Conservation (phyloP, 2,888 invertebrate genomes). For the Mythimna albipuncta region DNA sequence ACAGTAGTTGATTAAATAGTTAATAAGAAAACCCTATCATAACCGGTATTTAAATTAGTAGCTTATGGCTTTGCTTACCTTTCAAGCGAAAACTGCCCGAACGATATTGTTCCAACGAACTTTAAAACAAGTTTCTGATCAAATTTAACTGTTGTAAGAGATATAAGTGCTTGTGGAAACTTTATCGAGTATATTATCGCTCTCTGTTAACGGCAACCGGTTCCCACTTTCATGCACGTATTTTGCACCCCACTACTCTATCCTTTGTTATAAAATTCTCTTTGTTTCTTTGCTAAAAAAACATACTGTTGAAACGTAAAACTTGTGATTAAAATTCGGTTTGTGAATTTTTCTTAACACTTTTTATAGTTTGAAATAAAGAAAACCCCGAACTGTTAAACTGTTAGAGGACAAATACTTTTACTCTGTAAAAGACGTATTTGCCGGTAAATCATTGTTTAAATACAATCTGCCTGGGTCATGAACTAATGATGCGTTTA, state of each 20-base stretch:
- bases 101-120: constrained; percentile 62
- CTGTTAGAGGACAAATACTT: too few relatives aligned
- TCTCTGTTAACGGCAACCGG: background rate
- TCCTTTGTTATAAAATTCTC: constrained; percentile 31
- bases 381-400: background rate
- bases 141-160: constrained; percentile 60
- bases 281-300: constrained; percentile 26
- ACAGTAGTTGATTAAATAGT: background rate
- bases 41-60: constrained; percentile 9
- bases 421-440: too few relatives aligned
- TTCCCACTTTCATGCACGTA: constrained; percentile 7
- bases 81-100: constrained; percentile 57
- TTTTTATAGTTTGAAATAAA: background rate
- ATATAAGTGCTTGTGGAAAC: constrained; percentile 50
- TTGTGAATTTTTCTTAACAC: background rate
- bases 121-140: constrained; percentile 66
- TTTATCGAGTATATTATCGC: constrained; percentile 34
- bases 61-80: constrained; percentile 46
- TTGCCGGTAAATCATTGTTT: too few relatives aligned
- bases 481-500: too few relatives aligned
- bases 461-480: too few relatives aligned
- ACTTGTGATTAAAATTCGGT: constrained; percentile 28
- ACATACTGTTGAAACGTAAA: constrained; percentile 11
- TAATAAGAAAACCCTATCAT: background rate
- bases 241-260: constrained; percentile 15